These are phyloP conservation scores for Nipponacmea schrenckii DNA, from an alignment of 2,888 invertebrate genomes.

Conservation along the genomic window DNA sequence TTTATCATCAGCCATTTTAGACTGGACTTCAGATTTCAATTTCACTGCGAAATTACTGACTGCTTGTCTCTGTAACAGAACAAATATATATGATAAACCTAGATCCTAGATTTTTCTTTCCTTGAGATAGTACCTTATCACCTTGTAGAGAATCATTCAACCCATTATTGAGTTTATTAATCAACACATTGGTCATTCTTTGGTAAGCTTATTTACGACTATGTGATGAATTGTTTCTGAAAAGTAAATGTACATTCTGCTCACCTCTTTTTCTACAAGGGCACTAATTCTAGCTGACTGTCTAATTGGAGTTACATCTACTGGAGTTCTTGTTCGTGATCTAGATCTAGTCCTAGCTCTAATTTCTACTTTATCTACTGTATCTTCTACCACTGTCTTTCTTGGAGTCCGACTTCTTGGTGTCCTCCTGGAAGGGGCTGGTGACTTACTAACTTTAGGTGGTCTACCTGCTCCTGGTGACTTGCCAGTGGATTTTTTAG, in stretches of 20 bases:
- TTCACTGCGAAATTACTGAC: constrained; percentile 18
- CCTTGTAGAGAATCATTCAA: no score
- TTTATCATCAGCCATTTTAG: constrained; percentile 26
- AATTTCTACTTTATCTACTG: constrained; percentile 13
- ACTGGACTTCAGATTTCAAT: constrained; percentile 23
- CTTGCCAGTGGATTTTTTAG: constrained; percentile 31
- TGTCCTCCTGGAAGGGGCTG: constrained; percentile 19
- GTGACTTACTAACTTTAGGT: constrained; percentile 22
- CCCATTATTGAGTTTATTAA: no score
- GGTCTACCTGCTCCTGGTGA: constrained; percentile 24
- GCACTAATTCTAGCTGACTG: constrained; percentile 27
- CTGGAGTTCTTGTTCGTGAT: constrained; percentile 4
- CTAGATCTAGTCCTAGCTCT: not conserved
- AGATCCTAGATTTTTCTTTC: no score
- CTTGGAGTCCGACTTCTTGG: constrained; percentile 13
- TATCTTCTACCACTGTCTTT: constrained; percentile 24
- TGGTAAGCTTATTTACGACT: no score
- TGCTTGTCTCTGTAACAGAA: constrained; percentile 21
- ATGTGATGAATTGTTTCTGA: no score
- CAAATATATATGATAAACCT: no score
- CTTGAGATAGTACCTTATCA: no score
- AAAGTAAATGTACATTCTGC: no score
- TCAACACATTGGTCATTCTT: no score
- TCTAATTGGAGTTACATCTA: constrained; percentile 32
- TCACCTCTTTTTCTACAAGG: constrained; percentile 28